phyloP scores from a whole-genome alignment of 2,113 vertebrate species.

The Dromas ardeola region DNA sequence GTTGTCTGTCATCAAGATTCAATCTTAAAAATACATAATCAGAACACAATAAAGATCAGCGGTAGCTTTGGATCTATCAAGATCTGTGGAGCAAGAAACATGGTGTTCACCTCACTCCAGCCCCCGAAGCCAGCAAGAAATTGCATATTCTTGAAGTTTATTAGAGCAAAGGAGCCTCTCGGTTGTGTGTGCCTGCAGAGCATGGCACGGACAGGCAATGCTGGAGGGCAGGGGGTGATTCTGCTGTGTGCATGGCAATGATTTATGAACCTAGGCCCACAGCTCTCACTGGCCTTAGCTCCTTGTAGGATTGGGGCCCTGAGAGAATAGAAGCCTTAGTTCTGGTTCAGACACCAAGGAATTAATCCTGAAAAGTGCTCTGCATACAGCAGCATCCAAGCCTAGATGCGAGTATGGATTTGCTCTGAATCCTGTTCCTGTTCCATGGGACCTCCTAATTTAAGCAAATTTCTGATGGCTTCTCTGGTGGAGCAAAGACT shows the following conservation, averaged over 20 bases:
- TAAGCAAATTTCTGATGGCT: background rate
- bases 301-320: background rate
- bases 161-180: background rate
- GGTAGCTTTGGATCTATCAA: background rate
- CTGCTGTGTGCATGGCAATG: background rate
- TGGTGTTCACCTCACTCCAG: background rate
- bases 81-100: background rate
- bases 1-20: background rate
- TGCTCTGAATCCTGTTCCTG: background rate
- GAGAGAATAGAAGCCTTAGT: background rate
- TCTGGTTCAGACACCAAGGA: background rate
- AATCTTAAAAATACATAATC: background rate
- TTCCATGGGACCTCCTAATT: background rate
- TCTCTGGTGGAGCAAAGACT: background rate
- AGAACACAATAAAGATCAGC: background rate
- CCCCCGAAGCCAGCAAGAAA: background rate
- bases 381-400: background rate
- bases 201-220: fast-evolving
- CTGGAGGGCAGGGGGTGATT: background rate
- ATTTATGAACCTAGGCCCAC: background rate
- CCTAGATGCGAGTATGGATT: background rate
- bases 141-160: background rate
- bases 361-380: background rate
- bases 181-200: background rate
- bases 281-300: background rate